Percentiles rank a stretch among this genome's conserved stretches.
Conservation (phyloP, 1,140 invertebrate species). For the Zophobas morio region DNA sequence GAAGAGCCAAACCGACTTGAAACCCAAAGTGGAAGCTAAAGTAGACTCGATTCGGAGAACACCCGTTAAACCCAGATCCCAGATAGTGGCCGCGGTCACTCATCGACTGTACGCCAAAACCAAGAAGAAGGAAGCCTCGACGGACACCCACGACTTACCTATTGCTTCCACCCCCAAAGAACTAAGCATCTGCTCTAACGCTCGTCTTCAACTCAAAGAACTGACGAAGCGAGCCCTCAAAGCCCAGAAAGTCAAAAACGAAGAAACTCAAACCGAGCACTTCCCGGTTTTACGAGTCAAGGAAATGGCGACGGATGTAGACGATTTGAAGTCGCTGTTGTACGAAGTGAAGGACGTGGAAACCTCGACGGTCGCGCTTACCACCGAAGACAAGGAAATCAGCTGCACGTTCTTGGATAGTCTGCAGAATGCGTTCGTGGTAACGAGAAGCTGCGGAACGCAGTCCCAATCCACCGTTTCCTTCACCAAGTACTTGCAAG, state of each 20-base stretch:
- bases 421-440: slow-evolving; percentile 62
- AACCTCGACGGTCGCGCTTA: slow-evolving; percentile 53
- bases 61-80: slow-evolving; percentile 68
- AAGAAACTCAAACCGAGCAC: slow-evolving; percentile 74
- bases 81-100: slow-evolving; percentile 80
- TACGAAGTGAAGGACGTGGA: slow-evolving; percentile 62
- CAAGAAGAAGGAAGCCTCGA: slow-evolving; percentile 72
- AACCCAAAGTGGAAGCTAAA: slow-evolving; percentile 55
- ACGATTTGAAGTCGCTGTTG: slow-evolving; percentile 69
- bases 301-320: slow-evolving; percentile 72
- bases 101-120: slow-evolving; percentile 75
- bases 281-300: slow-evolving; percentile 70
- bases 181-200: slow-evolving; percentile 72
- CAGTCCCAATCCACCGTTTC: slow-evolving; percentile 60
- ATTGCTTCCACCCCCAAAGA: slow-evolving; percentile 68
- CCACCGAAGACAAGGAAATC: slow-evolving; percentile 65
- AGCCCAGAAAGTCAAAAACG: slow-evolving; percentile 72
- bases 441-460: slow-evolving; percentile 66
- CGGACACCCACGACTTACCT: slow-evolving; percentile 67
- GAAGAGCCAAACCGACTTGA: slow-evolving; percentile 39
- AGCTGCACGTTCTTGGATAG: slow-evolving; percentile 66
- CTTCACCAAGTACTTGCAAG: slow-evolving; percentile 57
- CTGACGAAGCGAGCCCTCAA: slow-evolving; percentile 72
- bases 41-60: slow-evolving; percentile 55
- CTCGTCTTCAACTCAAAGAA: slow-evolving; percentile 71